Evolutionary conservation across 2,113 vertebrate species (phyloP), one percentile per base, ranked within the genome.

Genomic region (Semicossyphus pulcher): DNA sequence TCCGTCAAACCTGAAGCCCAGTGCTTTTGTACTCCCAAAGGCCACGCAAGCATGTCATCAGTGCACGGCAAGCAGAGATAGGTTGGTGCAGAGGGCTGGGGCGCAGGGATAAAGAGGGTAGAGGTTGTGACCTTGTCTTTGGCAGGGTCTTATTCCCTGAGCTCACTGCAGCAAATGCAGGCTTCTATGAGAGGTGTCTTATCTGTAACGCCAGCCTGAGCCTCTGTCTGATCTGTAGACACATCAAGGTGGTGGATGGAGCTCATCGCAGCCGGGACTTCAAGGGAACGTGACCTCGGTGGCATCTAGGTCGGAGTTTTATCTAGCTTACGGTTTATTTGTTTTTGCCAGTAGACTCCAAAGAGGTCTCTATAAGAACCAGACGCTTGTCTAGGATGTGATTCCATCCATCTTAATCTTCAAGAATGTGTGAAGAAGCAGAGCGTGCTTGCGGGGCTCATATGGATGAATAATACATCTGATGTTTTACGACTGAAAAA

Each of bases 111-210:
- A 10, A 48, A 28, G 44, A 23, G 61, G 42, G 48, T 45, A n/a
- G 70, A 75, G 87, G 89, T 89, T 41, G 48, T 70, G 81, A 89
- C 87, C 86, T 89, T 78, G 85, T 80, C 78, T 84, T 72, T 75
- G 56, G 62, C 16, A 20, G 65, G 66, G 76, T 71, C 69, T 66
- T 34, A 80, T 54, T 85, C 62, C 73, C 80, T 42, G 73, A 66
- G 65, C 28, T 23, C 52, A 34, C n/a, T 47, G 14, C 31, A 59
- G 64, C 23, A 36, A 52, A 53, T 47, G 66, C 65, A 25, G 23
- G 45, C 61, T 44, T 60, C 8, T 44, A 4, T 21, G 39, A 26
- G 66, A 79, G 72, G 68, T 71, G 68, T 78, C 78, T 85, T 86
- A 89, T 89, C 86, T 80, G 29, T 4, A 48, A 20, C 15, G 34